Percentiles rank a stretch among this genome's conserved stretches.
Conservation (phyloP, 2,113 vertebrate genomes). For the Ctenodactylus gundi region DNA sequence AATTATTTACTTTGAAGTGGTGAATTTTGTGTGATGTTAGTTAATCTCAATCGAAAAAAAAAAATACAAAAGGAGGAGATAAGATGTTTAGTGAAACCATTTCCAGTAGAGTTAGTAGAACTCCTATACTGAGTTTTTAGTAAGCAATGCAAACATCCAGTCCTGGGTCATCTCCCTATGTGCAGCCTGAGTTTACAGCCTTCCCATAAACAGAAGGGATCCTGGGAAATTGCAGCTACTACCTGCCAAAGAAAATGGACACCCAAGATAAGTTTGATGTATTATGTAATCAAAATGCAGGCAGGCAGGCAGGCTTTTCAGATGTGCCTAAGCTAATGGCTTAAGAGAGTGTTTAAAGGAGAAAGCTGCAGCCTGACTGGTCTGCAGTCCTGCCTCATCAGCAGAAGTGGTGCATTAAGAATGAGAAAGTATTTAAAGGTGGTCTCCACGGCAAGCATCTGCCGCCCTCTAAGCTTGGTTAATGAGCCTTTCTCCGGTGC, state of each 20-base stretch:
- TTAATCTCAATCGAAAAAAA: background rate
- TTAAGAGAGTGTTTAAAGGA: slow-evolving; percentile 58
- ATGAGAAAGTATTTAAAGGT: slow-evolving; percentile 47
- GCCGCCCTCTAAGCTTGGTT: background rate
- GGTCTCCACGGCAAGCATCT: background rate
- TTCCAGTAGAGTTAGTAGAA: background rate
- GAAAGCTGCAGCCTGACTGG: background rate
- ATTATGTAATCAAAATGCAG: slow-evolving; percentile 50
- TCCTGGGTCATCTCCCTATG: background rate
- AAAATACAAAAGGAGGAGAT: background rate
- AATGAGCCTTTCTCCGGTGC: background rate
- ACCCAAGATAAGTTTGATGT: background rate
- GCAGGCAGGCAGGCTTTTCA: background rate
- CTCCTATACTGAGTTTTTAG: background rate
- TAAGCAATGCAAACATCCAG: background rate
- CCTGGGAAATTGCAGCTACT: slow-evolving; percentile 56
- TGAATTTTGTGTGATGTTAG: background rate
- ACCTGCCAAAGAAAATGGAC: slow-evolving; percentile 23
- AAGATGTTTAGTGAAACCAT: background rate
- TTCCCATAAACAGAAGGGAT: slow-evolving; percentile 46
- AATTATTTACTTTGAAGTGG: background rate
- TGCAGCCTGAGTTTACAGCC: background rate
- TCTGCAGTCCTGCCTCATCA: slow-evolving; percentile 36
- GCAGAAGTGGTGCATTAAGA: slow-evolving; percentile 35
- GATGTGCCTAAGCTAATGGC: slow-evolving; percentile 53